phyloP scores from a whole-genome alignment of 2,797 vertebrate genomes.

The Dipus sagitta region DNA sequence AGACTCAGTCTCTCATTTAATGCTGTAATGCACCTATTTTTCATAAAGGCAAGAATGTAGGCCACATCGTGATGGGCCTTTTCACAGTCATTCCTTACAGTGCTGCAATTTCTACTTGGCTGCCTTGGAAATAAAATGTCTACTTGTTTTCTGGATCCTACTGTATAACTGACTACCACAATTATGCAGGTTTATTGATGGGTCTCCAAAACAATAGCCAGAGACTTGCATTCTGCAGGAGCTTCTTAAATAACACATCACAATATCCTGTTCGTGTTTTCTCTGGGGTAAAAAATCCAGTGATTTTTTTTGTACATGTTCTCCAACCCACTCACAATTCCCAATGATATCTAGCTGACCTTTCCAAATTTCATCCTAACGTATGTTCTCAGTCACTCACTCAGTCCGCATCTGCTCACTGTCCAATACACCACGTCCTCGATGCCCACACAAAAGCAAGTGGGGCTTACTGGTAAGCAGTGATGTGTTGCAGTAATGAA shows the following conservation, averaged over 20 bases:
- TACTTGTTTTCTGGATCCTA: constrained; percentile 4
- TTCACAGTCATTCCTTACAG: constrained; percentile 11
- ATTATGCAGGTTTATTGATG: constrained; percentile 49
- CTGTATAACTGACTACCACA: neutral
- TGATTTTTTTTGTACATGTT: constrained; percentile 63
- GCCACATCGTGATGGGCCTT: neutral
- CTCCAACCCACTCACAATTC: constrained; percentile 80
- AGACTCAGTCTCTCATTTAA: constrained; percentile 37
- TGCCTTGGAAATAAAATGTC: constrained; percentile 52
- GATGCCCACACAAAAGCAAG: constrained; percentile 81
- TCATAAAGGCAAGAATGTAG: neutral
- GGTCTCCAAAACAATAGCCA: constrained; percentile 64
- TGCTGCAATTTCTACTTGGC: constrained; percentile 59
- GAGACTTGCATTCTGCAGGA: constrained; percentile 63
- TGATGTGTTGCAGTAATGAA: constrained; percentile 81
- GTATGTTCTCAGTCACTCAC: constrained; percentile 84
- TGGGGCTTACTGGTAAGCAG: constrained; percentile 84
- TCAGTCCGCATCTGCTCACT: constrained; percentile 84
- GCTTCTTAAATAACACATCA: constrained; percentile 63
- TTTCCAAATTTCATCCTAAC: constrained; percentile 84
- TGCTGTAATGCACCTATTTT: neutral
- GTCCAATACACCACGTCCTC: constrained; percentile 73
- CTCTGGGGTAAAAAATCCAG: constrained; percentile 81
- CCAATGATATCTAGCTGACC: constrained; percentile 79
- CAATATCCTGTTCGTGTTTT: constrained; percentile 43